Conservation (phyloP, 2,113 vertebrate genomes). For the Xyliphius kryptos region DNA sequence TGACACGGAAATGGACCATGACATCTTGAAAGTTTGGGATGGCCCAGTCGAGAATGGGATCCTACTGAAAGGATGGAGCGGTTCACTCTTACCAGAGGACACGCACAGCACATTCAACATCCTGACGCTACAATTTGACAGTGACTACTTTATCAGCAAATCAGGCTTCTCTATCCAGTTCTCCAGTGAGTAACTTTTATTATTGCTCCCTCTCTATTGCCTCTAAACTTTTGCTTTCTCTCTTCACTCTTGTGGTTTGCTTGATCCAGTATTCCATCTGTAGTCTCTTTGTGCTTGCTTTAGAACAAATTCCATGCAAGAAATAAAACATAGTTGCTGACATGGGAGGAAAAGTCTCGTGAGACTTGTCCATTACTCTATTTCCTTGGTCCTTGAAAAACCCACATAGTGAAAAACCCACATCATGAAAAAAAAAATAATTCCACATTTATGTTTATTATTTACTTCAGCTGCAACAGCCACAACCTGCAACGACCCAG, state of each 20-base stretch:
- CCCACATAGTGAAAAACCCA: no score
- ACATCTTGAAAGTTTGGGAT: slow-evolving; percentile 95
- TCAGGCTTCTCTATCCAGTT: slow-evolving; percentile 97
- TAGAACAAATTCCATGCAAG: no score
- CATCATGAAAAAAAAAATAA: no score
- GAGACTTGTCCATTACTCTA: no score
- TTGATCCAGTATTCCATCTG: slow-evolving; percentile 8
- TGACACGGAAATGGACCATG: slow-evolving; percentile 90
- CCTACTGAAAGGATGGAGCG: slow-evolving; percentile 91
- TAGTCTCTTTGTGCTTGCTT: no score
- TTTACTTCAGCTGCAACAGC: slow-evolving; percentile 75
- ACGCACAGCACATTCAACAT: slow-evolving; percentile 93
- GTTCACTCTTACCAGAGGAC: slow-evolving; percentile 86
- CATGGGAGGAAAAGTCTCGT: no score
- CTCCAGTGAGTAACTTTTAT: slow-evolving; percentile 74
- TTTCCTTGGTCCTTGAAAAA: background rate
- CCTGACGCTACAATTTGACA: slow-evolving; percentile 90
- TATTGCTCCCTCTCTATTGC: background rate
- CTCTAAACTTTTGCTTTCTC: background rate
- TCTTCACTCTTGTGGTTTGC: no score
- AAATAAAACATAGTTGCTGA: no score
- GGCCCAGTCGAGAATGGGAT: slow-evolving; percentile 79
- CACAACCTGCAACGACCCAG: slow-evolving; percentile 91
- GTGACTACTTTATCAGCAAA: slow-evolving; percentile 99
- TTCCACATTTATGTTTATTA: slow-evolving; percentile 21